phyloP scores from a whole-genome alignment of 2,113 vertebrate species.

The Cariama cristata region DNA sequence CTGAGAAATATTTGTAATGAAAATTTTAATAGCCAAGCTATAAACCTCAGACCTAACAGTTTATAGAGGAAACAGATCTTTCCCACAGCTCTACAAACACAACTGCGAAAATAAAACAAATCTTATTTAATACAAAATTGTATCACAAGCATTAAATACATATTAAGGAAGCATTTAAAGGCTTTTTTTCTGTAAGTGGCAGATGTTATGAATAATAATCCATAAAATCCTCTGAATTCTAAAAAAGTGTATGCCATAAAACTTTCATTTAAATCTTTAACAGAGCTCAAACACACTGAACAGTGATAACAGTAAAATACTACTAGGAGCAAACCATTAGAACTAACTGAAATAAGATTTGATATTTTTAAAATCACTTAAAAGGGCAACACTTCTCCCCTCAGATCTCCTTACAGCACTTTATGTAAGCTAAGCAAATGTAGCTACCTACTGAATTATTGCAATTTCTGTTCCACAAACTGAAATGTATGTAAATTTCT shows the following conservation, averaged over 20 bases:
- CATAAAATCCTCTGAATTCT: conserved; percentile 72
- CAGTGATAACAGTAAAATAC: conserved; percentile 60
- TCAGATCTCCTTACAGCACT: not conserved
- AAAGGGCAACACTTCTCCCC: not conserved
- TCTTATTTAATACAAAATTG: conserved; percentile 67
- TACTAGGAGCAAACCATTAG: conserved; percentile 53
- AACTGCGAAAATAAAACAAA: conserved; percentile 43
- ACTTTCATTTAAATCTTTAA: conserved; percentile 72
- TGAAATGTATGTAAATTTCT: conserved; percentile 68
- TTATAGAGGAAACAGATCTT: not conserved
- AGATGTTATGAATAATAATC: conserved; percentile 81
- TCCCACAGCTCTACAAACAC: conserved; percentile 16
- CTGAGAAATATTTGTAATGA: not conserved
- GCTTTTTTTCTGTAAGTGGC: conserved; percentile 70
- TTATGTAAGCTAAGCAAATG: conserved; percentile 8
- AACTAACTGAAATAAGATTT: conserved; percentile 53
- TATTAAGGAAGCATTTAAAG: conserved; percentile 73
- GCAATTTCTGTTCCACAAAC: not conserved
- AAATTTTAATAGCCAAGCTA: conserved; percentile 34
- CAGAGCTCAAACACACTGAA: conserved; percentile 50
- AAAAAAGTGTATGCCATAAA: conserved; percentile 71
- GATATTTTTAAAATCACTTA: conserved; percentile 31
- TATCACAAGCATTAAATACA: conserved; percentile 70
- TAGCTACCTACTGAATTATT: not conserved
- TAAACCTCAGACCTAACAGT: conserved; percentile 40